phyloP scores from a whole-genome alignment of 1,140 invertebrate genomes.

The Radopholus similis region DNA sequence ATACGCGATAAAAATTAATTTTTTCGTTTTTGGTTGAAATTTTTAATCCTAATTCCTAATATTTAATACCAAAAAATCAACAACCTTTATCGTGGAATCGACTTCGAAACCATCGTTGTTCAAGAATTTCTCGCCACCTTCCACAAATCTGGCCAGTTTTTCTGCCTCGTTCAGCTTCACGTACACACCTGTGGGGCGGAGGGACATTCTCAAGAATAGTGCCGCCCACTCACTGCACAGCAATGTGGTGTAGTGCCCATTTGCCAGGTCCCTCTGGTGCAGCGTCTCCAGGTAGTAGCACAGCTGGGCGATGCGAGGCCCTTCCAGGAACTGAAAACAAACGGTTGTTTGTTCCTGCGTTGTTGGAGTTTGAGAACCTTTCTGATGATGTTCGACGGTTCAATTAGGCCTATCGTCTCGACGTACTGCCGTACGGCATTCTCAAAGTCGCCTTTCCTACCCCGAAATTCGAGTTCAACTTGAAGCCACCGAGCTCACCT shows the following conservation, averaged over 20 bases:
- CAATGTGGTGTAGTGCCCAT: constrained; percentile 46
- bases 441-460: constrained; percentile 55
- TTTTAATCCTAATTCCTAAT: too few relatives aligned
- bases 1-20: too few relatives aligned
- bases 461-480: not conserved
- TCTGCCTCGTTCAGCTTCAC: constrained; percentile 37
- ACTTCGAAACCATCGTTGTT: constrained; percentile 32
- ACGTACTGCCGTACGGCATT: constrained; percentile 55
- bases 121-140: constrained; percentile 21
- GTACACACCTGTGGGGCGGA: too few relatives aligned
- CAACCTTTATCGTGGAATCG: constrained; percentile 44
- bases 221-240: too few relatives aligned
- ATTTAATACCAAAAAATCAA: too few relatives aligned
- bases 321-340: constrained; percentile 48
- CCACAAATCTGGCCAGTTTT: constrained; percentile 46
- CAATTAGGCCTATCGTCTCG: constrained; percentile 53
- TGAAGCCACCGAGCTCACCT: constrained; percentile 21
- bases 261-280: constrained; percentile 43
- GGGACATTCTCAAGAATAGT: too few relatives aligned
- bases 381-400: constrained; percentile 58
- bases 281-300: constrained; percentile 50
- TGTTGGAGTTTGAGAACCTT: constrained; percentile 31
- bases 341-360: not conserved
- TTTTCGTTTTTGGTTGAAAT: too few relatives aligned
- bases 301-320: constrained; percentile 42